Evolutionary conservation across 2,113 vertebrate species (phyloP).

Genomic region (Amblyopsis rosae): DNA sequence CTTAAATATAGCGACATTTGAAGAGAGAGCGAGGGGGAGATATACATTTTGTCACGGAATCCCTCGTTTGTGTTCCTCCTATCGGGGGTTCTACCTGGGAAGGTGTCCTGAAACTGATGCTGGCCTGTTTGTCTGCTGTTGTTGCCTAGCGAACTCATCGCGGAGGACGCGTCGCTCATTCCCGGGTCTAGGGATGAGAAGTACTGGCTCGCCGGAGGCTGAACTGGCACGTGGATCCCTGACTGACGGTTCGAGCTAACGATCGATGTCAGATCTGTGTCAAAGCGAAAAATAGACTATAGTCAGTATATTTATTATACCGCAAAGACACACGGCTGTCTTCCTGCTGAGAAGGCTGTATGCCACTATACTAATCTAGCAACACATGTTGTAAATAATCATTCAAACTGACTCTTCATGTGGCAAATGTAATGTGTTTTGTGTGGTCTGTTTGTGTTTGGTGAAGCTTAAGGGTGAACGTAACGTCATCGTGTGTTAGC

Average conservation of each 20-base stretch:
- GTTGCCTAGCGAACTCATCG: constrained; percentile 91
- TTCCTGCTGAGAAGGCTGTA: too few relatives aligned
- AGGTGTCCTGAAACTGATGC: constrained; percentile 99
- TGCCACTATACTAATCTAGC: too few relatives aligned
- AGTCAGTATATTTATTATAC: constrained; percentile 37
- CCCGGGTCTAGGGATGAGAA: constrained; percentile 92
- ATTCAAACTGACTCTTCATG: too few relatives aligned
- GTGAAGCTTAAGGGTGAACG: too few relatives aligned
- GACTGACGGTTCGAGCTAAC: constrained; percentile 88
- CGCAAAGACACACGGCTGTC: constrained; percentile 32
- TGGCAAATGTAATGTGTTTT: too few relatives aligned
- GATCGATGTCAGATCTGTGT: constrained; percentile 95
- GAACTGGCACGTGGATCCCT: constrained; percentile 88
- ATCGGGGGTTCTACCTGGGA: constrained; percentile 87
- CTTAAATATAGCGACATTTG: not conserved
- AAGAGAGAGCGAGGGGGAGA: not conserved
- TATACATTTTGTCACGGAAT: not conserved
- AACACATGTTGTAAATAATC: too few relatives aligned
- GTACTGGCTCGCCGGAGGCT: constrained; percentile 89
- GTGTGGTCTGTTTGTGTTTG: too few relatives aligned
- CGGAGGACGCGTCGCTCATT: constrained; percentile 89
- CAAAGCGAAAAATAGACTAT: constrained; percentile 67
- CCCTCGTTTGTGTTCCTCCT: constrained; percentile 17
- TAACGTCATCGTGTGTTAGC: too few relatives aligned
- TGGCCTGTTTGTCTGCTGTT: constrained; percentile 91